phyloP scores from a whole-genome alignment of 2,113 vertebrate species.

The Ailuropoda melanoleuca region DNA sequence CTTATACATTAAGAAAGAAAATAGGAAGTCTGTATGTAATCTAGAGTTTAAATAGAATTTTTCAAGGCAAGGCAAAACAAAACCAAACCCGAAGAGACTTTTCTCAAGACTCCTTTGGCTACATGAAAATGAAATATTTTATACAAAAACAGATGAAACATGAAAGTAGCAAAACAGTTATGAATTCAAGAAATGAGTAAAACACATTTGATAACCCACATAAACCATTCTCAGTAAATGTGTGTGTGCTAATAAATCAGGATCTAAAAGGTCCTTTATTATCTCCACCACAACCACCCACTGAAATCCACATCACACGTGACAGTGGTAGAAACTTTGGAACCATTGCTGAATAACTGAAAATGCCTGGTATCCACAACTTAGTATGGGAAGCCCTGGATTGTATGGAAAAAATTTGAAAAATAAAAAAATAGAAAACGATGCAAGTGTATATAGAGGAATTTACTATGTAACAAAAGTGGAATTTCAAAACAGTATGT shows the following conservation, averaged over 20 bases:
- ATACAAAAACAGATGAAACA: background rate
- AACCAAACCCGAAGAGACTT: background rate
- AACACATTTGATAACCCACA: background rate
- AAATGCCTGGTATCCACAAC: background rate
- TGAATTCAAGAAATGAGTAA: background rate
- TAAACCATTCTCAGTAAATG: background rate
- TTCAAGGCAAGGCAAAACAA: background rate
- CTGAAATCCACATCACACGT: background rate
- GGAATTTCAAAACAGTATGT: background rate
- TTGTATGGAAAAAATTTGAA: background rate
- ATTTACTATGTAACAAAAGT: background rate
- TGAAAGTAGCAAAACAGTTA: background rate
- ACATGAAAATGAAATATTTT: background rate
- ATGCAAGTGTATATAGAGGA: background rate
- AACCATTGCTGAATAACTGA: background rate
- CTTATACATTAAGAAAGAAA: background rate
- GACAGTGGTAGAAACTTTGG: background rate
- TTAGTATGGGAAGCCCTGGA: background rate
- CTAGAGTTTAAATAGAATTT: background rate
- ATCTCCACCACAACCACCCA: background rate
- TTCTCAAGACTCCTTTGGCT: background rate
- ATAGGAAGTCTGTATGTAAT: background rate
- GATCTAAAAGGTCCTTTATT: background rate
- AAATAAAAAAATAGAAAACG: background rate
- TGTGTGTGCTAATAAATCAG: background rate